phyloP scores from a whole-genome alignment of 2,797 vertebrate genomes.

The Enteromius viviparus region DNA sequence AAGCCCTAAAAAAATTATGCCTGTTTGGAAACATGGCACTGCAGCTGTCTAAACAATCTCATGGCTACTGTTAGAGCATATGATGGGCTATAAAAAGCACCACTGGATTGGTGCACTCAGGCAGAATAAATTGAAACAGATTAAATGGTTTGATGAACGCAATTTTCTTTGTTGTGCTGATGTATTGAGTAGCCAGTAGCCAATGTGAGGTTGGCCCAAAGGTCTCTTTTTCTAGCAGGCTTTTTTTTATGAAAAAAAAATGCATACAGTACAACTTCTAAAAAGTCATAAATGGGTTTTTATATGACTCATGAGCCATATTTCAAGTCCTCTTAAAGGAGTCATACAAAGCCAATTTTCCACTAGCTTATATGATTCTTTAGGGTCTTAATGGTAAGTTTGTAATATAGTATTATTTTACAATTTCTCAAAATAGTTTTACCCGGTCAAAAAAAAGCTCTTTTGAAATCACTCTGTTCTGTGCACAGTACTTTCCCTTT shows the following conservation, averaged over 20 bases:
- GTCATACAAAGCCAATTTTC: no score
- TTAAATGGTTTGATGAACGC: constrained; percentile 46
- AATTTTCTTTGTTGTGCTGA: neutral
- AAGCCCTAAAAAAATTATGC: constrained; percentile 61
- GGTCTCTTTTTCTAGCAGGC: neutral
- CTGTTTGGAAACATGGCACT: constrained; percentile 62
- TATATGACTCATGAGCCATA: neutral
- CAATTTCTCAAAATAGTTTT: no score
- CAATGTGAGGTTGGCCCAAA: neutral
- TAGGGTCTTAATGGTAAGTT: no score
- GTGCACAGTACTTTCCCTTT: no score
- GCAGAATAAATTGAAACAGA: constrained; percentile 71
- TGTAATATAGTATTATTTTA: no score
- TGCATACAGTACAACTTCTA: neutral
- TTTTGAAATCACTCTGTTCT: no score
- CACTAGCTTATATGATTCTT: no score
- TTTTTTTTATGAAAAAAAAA: neutral
- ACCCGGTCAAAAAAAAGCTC: no score
- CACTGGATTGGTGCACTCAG: constrained; percentile 63
- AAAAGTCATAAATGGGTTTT: neutral
- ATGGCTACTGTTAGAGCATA: constrained; percentile 63
- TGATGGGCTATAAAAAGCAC: constrained; percentile 65
- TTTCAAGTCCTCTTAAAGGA: neutral
- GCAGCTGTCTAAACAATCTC: constrained; percentile 65
- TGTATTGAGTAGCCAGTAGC: neutral